Base-by-base conservation (phyloP, 2,113 vertebrate genomes). In the Eurypyga helias region DNA sequence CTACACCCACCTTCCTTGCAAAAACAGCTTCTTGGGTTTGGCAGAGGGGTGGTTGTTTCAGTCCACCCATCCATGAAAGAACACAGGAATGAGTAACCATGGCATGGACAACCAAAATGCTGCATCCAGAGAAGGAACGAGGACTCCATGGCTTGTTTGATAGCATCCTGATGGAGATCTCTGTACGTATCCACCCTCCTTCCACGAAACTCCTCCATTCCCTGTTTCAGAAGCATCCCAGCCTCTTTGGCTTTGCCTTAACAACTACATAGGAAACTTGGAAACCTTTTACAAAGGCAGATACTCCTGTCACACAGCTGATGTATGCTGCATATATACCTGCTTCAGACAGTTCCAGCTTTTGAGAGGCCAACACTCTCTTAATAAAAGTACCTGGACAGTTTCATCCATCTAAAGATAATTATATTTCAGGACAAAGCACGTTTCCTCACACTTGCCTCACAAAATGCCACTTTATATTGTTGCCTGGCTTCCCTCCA, bases 131-230 rank as follows among this genome's bases (percentile, higher is more conserved):
- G 83, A 13, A n/a, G 1, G 9, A 43, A 41, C 0, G 2, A 54
- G n/a, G 46, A 54, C 1, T 0, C 29, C 25, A 8, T 7, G 24
- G 12, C 34, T 29, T 65, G 52, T 19, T 28, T 2, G 0, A 7
- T 0, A 38, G 34, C 17, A 51, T 25, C 23, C 91, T 9, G 6
- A 17, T 10, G 45, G 77, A 9, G 2, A 25, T 21, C 19, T 2
- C 26, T 4, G 16, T 29, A 36, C 12, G 2, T 3, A 5, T n/a
- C 34, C 11, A 58, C 33, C 6, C 29, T 88, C 36, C 60, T 57
- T 17, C 26, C 54, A 29, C 10, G n/a, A 51, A 89, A 45, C 7
- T n/a, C 86, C 24, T 52, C 29, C 13, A 11, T 51, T 51, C n/a
- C 29, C 36, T 23, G 17, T 58, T 78, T 90, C 4, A 1, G 33